phyloP scores from a whole-genome alignment of 2,888 invertebrate genomes.

The Luffia ferchaultella region DNA sequence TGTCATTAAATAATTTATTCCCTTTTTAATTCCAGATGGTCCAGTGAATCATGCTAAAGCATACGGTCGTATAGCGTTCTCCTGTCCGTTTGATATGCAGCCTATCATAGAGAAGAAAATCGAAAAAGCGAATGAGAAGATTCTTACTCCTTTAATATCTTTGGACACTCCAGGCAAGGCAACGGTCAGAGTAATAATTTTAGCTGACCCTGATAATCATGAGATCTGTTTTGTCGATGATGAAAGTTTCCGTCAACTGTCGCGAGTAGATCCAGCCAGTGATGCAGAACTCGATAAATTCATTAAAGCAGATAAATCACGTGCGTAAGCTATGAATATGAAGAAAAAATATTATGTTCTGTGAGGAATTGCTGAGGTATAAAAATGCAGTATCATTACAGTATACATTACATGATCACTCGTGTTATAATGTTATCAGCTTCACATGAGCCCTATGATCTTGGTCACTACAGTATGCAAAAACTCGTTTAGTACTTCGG shows the following conservation, averaged over 20 bases:
- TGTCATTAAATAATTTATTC: too few species aligned
- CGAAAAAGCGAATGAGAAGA: conserved; percentile 72
- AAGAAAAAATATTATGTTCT: too few species aligned
- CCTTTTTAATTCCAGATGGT: conserved; percentile 42
- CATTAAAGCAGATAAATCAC: conserved; percentile 73
- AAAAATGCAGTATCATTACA: too few species aligned
- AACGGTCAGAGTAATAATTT: conserved; percentile 93
- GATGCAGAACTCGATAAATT: conserved; percentile 81
- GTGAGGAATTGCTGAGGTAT: too few species aligned
- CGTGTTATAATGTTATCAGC: too few species aligned
- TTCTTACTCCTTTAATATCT: conserved; percentile 90
- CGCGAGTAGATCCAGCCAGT: conserved; percentile 84
- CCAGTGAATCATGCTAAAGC: conserved; percentile 86
- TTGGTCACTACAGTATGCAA: too few species aligned
- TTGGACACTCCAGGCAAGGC: conserved; percentile 98
- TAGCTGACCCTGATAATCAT: conserved; percentile 96
- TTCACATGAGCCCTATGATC: too few species aligned
- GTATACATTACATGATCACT: too few species aligned
- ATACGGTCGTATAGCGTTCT: conserved; percentile 95
- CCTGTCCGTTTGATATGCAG: conserved; percentile 82
- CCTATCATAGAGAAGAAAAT: conserved; percentile 79
- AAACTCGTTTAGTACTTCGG: too few species aligned
- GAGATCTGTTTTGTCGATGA: conserved; percentile 99
- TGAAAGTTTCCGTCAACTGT: conserved; percentile 89
- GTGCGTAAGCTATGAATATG: conserved; percentile 33